These are phyloP conservation scores for Gadopsis bispinosus DNA, from an alignment of 2,797 vertebrate species.

Conservation along the genomic window DNA sequence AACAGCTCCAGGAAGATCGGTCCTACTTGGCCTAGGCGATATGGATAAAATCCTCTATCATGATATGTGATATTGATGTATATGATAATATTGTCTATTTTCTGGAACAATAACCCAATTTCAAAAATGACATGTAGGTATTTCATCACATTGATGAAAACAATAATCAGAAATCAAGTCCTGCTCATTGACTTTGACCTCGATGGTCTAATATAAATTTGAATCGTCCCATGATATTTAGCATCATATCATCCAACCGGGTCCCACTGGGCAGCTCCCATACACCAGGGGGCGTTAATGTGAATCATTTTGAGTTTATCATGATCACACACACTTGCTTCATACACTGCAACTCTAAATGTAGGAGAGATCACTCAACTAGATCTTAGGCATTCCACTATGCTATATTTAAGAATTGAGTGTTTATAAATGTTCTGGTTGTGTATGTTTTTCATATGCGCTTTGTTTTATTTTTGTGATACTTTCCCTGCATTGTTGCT, in stretches of 20 bases:
- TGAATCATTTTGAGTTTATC: not conserved
- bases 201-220: not conserved
- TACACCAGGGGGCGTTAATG: not conserved
- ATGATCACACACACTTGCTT: not conserved
- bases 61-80: not conserved
- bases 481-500: not conserved
- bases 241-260: not conserved
- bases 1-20: not conserved
- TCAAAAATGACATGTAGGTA: too few relatives aligned
- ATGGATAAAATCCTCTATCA: not conserved
- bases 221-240: not conserved
- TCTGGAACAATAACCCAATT: not conserved
- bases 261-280: not conserved
- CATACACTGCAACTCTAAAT: not conserved
- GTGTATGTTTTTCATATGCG: constrained; percentile 6
- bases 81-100: not conserved
- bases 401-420: not conserved
- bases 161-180: not conserved
- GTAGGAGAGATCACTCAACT: not conserved
- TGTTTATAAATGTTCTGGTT: not conserved
- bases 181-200: not conserved
- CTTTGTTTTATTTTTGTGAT: not conserved
- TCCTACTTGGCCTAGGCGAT: not conserved
- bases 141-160: not conserved
- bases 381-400: not conserved